Evolutionary conservation across 2,113 vertebrate species (phyloP), one percentile per base, ranked within the genome.

Genomic region (Vombatus ursinus): DNA sequence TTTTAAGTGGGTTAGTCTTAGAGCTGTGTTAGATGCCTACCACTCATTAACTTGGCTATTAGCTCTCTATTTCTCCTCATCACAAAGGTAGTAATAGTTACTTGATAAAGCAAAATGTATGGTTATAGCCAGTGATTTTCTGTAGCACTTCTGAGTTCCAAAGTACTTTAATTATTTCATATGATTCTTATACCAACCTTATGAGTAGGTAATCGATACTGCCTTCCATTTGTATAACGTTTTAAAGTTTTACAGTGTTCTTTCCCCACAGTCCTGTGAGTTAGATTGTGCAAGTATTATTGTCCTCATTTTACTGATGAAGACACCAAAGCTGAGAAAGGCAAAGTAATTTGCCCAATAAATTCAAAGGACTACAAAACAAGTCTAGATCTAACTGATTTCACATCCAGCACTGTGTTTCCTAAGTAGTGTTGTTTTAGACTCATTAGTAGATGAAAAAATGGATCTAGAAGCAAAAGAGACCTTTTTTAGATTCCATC

Each of bases 281-380:
- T 84, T 84, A 84, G 1, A 84, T 50, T 93, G 4, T 95, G 77
- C 31, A 92, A 93, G 93, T 47, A 26, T 52, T 91, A n/a, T 96
- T 90, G 28, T 92, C 91, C 57, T 49, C 57, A n/a, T 96, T 97
- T 96, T 96, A 96, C 54, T 89, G 90, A 92, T 92, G 77, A 84
- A 19, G 24, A 68, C 7, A 84, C 50, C n/a, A 26, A 93, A 92
- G 10, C 23, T 48, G 93, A 92, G 44, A 84, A 44, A 51, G 44
- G 25, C 96, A 95, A 96, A 92, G 3, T 94, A 91, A 68, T 50
- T 12, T 23, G 31, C 94, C 57, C 61, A 68, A 5, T 68, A 37
- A 61, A 68, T 68, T 37, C 11, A 68, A 68, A 22, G 16, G 37
- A 68, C 31, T 68, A 16, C 12, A 68, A 68, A 68, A 37, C 12